Conservation (phyloP, 2,888 invertebrate species). For the Eilema griseolum region DNA sequence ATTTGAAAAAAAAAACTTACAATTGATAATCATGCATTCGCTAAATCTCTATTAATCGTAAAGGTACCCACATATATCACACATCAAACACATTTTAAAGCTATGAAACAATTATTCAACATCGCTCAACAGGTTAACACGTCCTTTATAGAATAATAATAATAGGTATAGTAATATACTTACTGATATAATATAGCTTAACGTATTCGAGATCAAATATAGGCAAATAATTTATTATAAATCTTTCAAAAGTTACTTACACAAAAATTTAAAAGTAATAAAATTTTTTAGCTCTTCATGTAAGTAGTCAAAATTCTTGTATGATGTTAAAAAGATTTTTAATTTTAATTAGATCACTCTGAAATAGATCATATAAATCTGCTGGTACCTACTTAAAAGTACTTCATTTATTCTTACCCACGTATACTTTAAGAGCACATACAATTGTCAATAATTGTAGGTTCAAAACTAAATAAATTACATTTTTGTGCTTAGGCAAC, state of each 20-base stretch:
- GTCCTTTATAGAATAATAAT: background rate
- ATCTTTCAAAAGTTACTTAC: constrained; percentile 23
- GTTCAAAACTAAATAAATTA: background rate
- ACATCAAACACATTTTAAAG: background rate
- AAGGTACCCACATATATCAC: background rate
- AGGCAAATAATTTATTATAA: background rate
- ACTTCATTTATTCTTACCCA: background rate
- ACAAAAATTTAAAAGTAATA: constrained; percentile 35
- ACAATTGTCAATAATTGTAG: constrained; percentile 30
- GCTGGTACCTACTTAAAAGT: background rate
- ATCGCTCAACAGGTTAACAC: background rate
- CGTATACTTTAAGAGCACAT: constrained; percentile 40
- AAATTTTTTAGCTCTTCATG: background rate
- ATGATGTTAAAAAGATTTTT: background rate
- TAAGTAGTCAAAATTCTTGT: background rate
- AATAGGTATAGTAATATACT: too few relatives aligned
- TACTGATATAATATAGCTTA: constrained; percentile 12
- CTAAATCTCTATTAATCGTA: too few relatives aligned
- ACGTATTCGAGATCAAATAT: constrained; percentile 35
- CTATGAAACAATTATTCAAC: background rate
- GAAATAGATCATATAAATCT: background rate
- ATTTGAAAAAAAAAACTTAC: too few relatives aligned
- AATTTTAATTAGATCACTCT: background rate
- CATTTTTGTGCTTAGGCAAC: constrained; percentile 5
- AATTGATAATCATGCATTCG: too few relatives aligned